phyloP scores from a whole-genome alignment of 2,797 vertebrate genomes.

The Acropternis orthonyx region DNA sequence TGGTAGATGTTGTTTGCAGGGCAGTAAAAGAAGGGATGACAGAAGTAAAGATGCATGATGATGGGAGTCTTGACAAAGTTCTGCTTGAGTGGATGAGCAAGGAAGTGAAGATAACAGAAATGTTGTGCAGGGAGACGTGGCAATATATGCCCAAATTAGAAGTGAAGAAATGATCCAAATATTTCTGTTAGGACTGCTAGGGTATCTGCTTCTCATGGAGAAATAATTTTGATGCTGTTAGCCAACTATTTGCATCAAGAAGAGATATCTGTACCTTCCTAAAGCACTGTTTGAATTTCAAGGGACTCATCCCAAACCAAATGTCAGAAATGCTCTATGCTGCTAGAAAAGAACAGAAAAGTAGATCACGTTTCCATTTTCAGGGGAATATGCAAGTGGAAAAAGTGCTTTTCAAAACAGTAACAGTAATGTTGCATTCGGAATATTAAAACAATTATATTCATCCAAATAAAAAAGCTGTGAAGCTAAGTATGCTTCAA shows the following conservation, averaged over 20 bases:
- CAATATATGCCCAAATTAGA: not conserved
- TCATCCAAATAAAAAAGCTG: not conserved
- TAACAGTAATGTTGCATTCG: not conserved
- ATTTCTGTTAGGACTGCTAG: not conserved
- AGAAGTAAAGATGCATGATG: not conserved
- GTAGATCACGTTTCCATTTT: not conserved
- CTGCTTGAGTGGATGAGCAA: not conserved
- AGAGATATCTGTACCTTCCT: not conserved
- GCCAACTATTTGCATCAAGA: conserved; percentile 2
- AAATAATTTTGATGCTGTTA: conserved; percentile 29
- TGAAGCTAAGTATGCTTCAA: not conserved
- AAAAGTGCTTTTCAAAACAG: not conserved
- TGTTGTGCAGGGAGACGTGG: not conserved
- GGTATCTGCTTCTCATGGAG: conserved; percentile 2
- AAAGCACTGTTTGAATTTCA: conserved; percentile 19
- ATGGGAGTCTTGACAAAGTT: not conserved
- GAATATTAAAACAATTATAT: not conserved
- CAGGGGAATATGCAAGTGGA: not conserved
- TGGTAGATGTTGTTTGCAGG: not conserved
- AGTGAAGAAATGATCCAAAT: not conserved
- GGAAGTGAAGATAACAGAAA: not conserved
- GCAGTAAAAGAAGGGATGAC: not conserved
- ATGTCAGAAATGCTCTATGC: conserved; percentile 15
- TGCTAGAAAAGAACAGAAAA: not conserved
- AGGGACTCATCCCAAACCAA: not conserved